Base-by-base conservation (phyloP, 1,140 invertebrate species). In the Wiebesia pumilae region DNA sequence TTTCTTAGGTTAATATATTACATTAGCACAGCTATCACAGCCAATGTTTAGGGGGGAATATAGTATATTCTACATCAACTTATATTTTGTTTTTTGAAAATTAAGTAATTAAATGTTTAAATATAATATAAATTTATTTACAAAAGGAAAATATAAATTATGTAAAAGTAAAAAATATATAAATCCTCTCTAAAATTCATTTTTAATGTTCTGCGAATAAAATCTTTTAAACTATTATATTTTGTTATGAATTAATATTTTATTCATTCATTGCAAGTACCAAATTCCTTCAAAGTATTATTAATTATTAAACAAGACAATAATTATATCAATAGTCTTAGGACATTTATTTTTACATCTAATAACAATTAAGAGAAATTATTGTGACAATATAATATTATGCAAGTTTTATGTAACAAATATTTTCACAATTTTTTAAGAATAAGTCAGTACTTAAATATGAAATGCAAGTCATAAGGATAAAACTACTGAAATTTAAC, bases 161-260 rank as follows among this genome's bases (percentile, higher is more conserved):
- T 81, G 54, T 73, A 47, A 83, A 83, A 69, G n/a, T 35, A 33
- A 86, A 58, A 51, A 58, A 19, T n/a, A 77, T 69, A 62, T 2
- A 78, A 80, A 58, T 83, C 62, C 65, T 80, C 85, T 67, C 65
- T 71, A 58, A 83, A 83, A 62, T 87, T 83, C n/a, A 87, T 77
- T 83, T 87, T 79, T 83, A 83, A 80, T 83, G 75, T 65, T 71
- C 43, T 79, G 65, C 62, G 80, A 87, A 87, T 87, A 87, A 87
- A 87, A 80, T 71, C 24, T 33, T 86, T 83, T 79, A 79, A 87
- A 87, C 71, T 80, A 71, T 75, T 71, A 81, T 43, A 54, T 54
- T 54, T 54, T 9, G 51, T 62, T 40, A 38, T 21, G 21, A 75
- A 21, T 38, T 75, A 54, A 16, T 82, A 21, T 24, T 0, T 58